A percentile compares a stretch with the other conserved stretches of the same genome.
These are phyloP conservation scores for Sceloporus undulatus DNA, from an alignment of 2,113 vertebrate species.

Conservation along the genomic window DNA sequence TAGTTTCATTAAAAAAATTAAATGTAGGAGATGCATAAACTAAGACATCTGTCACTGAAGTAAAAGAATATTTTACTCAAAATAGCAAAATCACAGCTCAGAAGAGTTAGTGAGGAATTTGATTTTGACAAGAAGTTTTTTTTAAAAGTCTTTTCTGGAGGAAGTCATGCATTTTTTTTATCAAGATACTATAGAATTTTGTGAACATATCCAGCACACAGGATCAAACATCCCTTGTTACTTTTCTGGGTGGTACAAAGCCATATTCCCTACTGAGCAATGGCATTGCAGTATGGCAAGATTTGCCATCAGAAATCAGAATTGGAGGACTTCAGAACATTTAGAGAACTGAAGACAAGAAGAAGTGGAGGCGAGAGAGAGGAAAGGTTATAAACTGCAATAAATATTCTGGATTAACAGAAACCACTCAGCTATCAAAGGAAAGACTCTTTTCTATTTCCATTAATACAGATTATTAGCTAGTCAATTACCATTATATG, in stretches of 20 bases:
- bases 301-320: slow-evolving; percentile 39
- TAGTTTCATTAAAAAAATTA: not conserved
- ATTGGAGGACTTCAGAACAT: slow-evolving; percentile 13
- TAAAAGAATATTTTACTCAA: slow-evolving; percentile 39
- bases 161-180: slow-evolving; percentile 52
- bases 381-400: not conserved
- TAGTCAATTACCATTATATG: slow-evolving; percentile 16
- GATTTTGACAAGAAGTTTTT: slow-evolving; percentile 41
- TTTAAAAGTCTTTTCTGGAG: slow-evolving; percentile 38
- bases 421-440: slow-evolving; percentile 30
- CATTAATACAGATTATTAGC: slow-evolving; percentile 46
- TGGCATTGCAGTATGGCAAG: not conserved
- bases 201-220: slow-evolving; percentile 18
- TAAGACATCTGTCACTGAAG: slow-evolving; percentile 28
- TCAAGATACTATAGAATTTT: slow-evolving; percentile 61
- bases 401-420: slow-evolving; percentile 47
- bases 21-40: not conserved
- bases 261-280: slow-evolving; percentile 9
- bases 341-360: not conserved
- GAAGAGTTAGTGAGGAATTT: slow-evolving; percentile 24
- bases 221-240: not conserved
- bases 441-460: slow-evolving; percentile 34
- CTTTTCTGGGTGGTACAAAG: slow-evolving; percentile 34
- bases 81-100: slow-evolving; percentile 44
- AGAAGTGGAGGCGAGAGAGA: not conserved